Percentiles rank a stretch among this genome's conserved stretches.
phyloP scores from a whole-genome alignment of 1,140 invertebrate genomes.

The Drosophila erecta region DNA sequence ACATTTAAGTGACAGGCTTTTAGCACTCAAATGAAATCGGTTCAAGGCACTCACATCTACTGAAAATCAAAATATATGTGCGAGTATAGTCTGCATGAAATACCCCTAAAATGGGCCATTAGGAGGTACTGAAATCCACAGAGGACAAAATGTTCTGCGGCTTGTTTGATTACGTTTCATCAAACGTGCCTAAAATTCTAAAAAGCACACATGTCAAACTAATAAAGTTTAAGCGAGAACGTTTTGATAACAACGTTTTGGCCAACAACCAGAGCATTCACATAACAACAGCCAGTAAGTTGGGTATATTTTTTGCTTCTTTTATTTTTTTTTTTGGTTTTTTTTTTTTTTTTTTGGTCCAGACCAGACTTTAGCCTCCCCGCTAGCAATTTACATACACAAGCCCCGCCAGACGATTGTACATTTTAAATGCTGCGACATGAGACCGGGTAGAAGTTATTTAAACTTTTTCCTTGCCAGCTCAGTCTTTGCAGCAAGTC shows the following conservation, averaged over 20 bases:
- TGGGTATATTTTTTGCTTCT: not conserved
- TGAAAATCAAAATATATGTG: not conserved
- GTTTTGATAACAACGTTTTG: constrained; percentile 43
- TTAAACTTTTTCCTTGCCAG: constrained; percentile 48
- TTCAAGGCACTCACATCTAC: not conserved
- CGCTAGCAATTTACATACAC: constrained; percentile 41
- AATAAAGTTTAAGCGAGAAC: constrained; percentile 68
- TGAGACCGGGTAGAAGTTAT: constrained; percentile 52
- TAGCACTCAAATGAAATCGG: not conserved
- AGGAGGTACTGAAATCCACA: not conserved
- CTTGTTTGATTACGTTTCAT: constrained; percentile 67
- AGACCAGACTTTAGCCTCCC: constrained; percentile 14
- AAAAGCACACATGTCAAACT: constrained; percentile 67
- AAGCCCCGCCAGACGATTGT: constrained; percentile 30
- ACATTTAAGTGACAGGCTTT: too few species aligned
- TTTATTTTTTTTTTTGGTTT: not conserved
- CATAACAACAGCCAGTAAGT: constrained; percentile 26
- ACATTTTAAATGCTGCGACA: constrained; percentile 62
- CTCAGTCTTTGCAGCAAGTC: constrained; percentile 27
- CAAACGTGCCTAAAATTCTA: constrained; percentile 70
- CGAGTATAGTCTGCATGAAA: not conserved
- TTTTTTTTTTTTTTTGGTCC: not conserved
- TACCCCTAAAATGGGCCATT: not conserved
- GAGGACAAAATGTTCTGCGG: constrained; percentile 46
- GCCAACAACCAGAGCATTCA: constrained; percentile 21